Conservation (phyloP, 2,113 vertebrate genomes). For the Lethenteron reissneri region DNA sequence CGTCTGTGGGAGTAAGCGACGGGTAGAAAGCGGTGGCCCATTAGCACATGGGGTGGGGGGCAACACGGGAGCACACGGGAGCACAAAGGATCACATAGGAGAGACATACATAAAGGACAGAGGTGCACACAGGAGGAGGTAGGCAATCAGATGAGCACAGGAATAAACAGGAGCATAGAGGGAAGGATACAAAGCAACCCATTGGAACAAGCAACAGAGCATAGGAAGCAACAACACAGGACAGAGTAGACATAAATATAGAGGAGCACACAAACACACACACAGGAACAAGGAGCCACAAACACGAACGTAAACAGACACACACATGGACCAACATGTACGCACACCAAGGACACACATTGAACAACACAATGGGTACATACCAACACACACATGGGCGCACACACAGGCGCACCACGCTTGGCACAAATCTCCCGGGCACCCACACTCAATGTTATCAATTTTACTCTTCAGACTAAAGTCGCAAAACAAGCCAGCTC, state of each 20-base stretch:
- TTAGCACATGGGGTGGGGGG: neutral
- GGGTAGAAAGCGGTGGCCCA: neutral
- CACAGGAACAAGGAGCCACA: neutral
- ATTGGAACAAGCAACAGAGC: no score
- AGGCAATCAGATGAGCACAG: neutral
- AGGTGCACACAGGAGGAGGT: no score
- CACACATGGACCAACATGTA: neutral
- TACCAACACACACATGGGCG: neutral
- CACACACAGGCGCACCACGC: neutral
- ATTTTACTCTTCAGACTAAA: no score
- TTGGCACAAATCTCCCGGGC: no score
- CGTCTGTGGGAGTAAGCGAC: slow-evolving; percentile 20
- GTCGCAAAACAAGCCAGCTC: no score
- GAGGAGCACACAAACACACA: neutral
- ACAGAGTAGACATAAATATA: neutral
- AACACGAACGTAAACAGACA: neutral
- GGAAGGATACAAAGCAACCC: no score
- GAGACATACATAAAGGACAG: no score
- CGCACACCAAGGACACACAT: neutral
- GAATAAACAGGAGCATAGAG: neutral
- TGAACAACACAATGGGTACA: neutral
- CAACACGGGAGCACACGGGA: neutral
- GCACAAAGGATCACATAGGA: neutral
- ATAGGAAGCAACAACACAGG: no score
- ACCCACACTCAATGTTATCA: no score